Conservation (phyloP, 2,113 vertebrate genomes). For the Corapipo altera region DNA sequence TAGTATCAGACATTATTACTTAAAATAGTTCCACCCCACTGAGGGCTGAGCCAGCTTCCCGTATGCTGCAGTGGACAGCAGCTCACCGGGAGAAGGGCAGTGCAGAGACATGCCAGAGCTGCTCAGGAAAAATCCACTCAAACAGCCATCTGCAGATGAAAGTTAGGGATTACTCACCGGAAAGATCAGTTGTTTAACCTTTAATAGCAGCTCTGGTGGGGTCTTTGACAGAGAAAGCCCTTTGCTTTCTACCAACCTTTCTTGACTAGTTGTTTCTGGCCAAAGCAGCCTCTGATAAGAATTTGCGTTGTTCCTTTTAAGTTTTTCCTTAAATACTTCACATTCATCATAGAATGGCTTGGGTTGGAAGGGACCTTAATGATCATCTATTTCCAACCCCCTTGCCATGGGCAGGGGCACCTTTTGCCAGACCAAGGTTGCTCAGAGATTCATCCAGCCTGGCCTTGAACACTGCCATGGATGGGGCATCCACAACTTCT, state of each 20-base stretch:
- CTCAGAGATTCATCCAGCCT: neutral
- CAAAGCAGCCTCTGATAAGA: neutral
- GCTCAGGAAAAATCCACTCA: neutral
- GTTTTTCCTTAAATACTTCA: neutral
- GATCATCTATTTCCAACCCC: fast-evolving
- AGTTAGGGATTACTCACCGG: neutral
- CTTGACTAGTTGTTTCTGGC: neutral
- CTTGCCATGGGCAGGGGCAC: neutral
- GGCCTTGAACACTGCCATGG: neutral
- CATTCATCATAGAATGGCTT: neutral
- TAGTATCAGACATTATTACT: slow-evolving; percentile 38
- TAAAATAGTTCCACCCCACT: slow-evolving; percentile 56
- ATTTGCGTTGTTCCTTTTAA: neutral
- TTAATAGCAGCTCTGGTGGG: neutral
- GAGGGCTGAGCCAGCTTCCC: neutral
- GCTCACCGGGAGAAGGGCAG: neutral
- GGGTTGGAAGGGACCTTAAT: neutral
- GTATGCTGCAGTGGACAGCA: neutral
- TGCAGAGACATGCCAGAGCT: neutral
- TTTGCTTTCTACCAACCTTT: neutral
- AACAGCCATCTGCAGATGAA: neutral
- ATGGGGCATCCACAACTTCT: neutral
- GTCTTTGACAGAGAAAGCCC: neutral
- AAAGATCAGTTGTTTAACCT: neutral
- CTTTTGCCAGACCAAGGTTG: neutral